Base-by-base conservation (phyloP, 2,113 vertebrate genomes). In the Hydrolagus affinis region DNA sequence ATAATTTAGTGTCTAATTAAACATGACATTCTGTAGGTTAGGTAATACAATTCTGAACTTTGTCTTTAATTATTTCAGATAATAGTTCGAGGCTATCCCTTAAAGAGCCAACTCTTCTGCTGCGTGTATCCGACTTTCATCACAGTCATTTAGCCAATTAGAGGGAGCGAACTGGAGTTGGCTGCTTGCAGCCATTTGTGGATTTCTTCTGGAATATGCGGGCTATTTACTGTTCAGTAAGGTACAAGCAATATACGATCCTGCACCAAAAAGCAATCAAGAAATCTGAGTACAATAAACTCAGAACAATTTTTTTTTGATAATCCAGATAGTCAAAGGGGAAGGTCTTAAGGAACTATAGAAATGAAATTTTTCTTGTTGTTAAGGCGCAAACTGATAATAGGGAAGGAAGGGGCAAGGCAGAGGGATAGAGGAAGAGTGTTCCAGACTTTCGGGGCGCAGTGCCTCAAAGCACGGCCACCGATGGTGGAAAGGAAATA, bases 1-100 rank as follows among this genome's bases (percentile, higher is more conserved):
- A 83, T 64, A 66, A 64, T 28, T 19, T 64, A 77, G 23, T 59
- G 30, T 28, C 77, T 66, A 66, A 83, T 83, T 59, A 83, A 83
- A 66, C 30, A 62, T 83, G 23, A 66, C 77, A 83, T 64, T 28
- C 44, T 44, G 44, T 44, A 44, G 44, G 44, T 44, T 44, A 44
- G 30, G 44, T 78, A 62, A 59, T 59, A 78, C 10, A 64, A 66
- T 30, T 83, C 23, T 57, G 60, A 64, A 32, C 78, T 83, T 83
- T 68, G 19, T 30, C 60, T 44, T 44, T 83, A 66, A 83, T 83
- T 66, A 83, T 30, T 66, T 62, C 62, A 11, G 14, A 14, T 66
- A 83, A 83, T 25, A 66, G 60, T 66, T 83, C 30, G 77, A 83
- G 62, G 78, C 1, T 80, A 28, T 83, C 19, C 14, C 75, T 12